phyloP scores from a whole-genome alignment of 1,140 invertebrate species.

The Drosophila rhopaloa region DNA sequence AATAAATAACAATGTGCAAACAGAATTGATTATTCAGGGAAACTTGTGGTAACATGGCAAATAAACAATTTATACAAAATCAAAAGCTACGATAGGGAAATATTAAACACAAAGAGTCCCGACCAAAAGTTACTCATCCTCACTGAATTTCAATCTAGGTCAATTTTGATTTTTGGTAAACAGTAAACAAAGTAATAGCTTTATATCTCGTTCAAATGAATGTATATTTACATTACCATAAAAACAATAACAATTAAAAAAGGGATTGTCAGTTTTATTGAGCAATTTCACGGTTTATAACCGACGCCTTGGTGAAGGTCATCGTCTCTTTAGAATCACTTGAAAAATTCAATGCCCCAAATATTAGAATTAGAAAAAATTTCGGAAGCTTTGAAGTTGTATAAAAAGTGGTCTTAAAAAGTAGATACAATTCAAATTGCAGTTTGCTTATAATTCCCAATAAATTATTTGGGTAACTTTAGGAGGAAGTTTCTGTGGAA shows the following conservation, averaged over 20 bases:
- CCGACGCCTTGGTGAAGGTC: neutral
- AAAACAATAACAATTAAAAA: neutral
- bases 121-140: conserved; percentile 17
- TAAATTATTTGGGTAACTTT: too few species aligned
- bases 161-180: conserved; percentile 4
- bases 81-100: neutral
- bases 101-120: neutral
- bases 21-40: conserved; percentile 2
- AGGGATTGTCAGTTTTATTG: neutral
- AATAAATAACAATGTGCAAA: neutral
- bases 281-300: neutral
- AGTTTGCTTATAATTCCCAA: too few species aligned
- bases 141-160: neutral
- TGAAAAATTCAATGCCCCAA: too few species aligned
- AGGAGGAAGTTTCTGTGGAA: too few species aligned
- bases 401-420: too few species aligned
- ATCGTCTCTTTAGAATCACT: too few species aligned
- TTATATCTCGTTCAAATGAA: neutral
- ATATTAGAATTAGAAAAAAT: too few species aligned
- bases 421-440: too few species aligned
- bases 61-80: conserved; percentile 28
- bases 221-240: conserved; percentile 2
- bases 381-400: too few species aligned
- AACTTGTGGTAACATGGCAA: conserved; percentile 2
- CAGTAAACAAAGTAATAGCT: neutral